phyloP scores from a whole-genome alignment of 2,888 invertebrate species.

The Limnephilus lunatus region DNA sequence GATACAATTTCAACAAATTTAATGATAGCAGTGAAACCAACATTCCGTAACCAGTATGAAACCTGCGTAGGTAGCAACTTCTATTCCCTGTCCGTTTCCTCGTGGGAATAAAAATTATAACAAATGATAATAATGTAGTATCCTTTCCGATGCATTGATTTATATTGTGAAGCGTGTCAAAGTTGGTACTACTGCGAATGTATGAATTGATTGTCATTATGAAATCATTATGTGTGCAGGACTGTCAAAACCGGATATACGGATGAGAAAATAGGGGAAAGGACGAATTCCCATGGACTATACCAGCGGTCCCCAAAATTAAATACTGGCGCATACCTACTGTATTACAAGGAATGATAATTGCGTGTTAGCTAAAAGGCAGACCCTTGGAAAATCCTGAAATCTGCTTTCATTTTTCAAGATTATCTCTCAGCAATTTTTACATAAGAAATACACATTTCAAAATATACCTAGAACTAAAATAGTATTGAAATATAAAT shows the following conservation, averaged over 20 bases:
- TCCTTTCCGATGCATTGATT: conserved; percentile 38
- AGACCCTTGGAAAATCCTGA: too few species aligned
- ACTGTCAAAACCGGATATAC: conserved; percentile 57
- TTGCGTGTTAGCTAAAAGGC: too few species aligned
- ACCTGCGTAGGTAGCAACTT: not conserved
- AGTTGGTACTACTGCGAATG: not conserved
- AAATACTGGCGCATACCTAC: not conserved
- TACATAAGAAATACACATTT: too few species aligned
- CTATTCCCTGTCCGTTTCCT: not conserved
- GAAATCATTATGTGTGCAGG: conserved; percentile 13
- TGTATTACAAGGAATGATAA: too few species aligned
- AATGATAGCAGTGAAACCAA: not conserved
- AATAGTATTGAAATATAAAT: too few species aligned
- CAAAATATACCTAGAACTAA: too few species aligned
- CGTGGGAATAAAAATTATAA: not conserved
- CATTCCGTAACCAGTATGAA: not conserved
- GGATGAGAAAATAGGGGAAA: conserved; percentile 50
- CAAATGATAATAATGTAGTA: not conserved
- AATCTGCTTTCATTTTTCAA: too few species aligned
- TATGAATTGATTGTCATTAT: conserved; percentile 14
- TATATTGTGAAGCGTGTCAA: conserved; percentile 38
- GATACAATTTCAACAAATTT: not conserved
- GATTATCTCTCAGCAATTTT: too few species aligned
- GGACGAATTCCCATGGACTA: conserved; percentile 26
- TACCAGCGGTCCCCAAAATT: not conserved